Base-by-base conservation (phyloP, 2,797 vertebrate genomes). In the Tapirus indicus region DNA sequence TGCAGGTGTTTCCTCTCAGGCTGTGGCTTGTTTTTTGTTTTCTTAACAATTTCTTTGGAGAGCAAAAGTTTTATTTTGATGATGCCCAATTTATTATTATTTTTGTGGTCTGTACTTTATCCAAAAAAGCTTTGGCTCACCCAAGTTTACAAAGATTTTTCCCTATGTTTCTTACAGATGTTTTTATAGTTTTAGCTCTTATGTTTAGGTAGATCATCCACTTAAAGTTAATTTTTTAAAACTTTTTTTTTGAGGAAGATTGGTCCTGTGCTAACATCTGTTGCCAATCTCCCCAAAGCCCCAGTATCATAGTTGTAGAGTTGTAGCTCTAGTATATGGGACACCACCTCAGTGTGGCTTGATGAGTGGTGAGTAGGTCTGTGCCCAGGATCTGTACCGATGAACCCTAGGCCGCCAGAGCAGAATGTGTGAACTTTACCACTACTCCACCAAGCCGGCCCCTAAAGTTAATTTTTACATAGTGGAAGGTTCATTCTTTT, bases 21-120 rank as follows among this genome's bases (percentile, higher is more conserved):
- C 38, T 29, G 3, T 86, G 32, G 14, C 44, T 82, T 68, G 41
- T 62, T 97, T 97, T 97, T 54, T 38, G 49, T 62, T 94, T 95
- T 80, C 27, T 85, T 82, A 92, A 52, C 10, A 78, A 79, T 80
- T 88, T 62, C 35, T 74, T 82, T 80, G 38, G 66, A 74, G 32
- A 80, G 4, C 6, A 44, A 32, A 84, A 18, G 7, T 85, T 35
- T 91, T 87, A 74, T 66, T 92, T 52, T 88, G 35, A 38, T 75
- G 47, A 41, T 41, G 9, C 14, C 9, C 27, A 44, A 77, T 68
- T 66, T 49, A 68, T 75, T 92, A 47, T 75, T 82, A 69, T 72
- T 69, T 21, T 95, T 60, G 16, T 35, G 1, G 14, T 88, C 35
- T 41, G 21, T 75, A 12, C 27, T 54, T 86, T 86, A 41, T 71